Evolutionary conservation across 35 echinoderm and acorn worm species (phyloP).

Genomic region (Nesometra sesokonis): DNA sequence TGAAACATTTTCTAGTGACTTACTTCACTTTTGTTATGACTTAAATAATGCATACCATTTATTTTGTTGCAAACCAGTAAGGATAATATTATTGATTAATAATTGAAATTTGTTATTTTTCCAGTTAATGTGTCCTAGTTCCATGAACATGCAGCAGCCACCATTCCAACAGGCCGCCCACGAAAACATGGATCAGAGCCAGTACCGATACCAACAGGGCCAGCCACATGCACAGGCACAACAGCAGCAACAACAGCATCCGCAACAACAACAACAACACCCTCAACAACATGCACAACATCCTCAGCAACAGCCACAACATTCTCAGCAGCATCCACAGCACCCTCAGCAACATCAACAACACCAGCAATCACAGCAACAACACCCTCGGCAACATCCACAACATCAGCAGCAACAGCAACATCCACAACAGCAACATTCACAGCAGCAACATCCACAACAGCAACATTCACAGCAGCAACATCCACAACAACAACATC

Average conservation of each 20-base stretch:
- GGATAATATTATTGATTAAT: no score
- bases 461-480: background rate
- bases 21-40: no score
- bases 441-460: background rate
- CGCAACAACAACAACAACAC: background rate
- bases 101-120: background rate
- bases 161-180: background rate
- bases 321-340: background rate
- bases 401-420: background rate
- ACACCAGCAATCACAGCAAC: background rate
- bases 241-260: background rate
- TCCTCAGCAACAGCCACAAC: background rate
- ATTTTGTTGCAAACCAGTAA: no score
- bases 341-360: background rate
- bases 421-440: background rate
- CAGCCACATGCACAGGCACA: background rate
- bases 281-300: background rate
- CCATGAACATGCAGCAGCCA: background rate
- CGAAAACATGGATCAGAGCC: background rate
- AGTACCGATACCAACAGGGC: background rate
- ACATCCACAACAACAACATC: background rate
- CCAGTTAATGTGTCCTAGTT: background rate
- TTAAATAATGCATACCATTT: no score
- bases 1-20: no score
- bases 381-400: background rate